Conservation (phyloP, 2,113 vertebrate genomes). For the Thinocorus orbignyianus region DNA sequence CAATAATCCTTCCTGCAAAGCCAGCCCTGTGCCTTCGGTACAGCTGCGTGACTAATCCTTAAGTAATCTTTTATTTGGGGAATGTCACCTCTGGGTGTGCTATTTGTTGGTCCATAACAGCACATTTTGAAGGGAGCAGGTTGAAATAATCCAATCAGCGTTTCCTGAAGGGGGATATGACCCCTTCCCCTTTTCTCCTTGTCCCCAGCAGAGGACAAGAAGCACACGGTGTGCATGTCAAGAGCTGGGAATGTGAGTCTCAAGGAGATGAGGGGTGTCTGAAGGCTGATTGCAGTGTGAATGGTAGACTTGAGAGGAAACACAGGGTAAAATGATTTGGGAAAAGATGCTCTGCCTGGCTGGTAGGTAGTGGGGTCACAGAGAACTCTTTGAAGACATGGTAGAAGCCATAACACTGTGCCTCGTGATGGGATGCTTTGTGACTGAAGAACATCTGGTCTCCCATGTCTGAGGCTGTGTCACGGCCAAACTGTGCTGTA, state of each 20-base stretch:
- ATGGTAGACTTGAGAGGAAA: neutral
- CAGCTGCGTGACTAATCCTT: constrained; percentile 54
- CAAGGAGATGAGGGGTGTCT: neutral
- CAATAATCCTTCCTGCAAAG: constrained; percentile 27
- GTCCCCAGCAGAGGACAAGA: neutral
- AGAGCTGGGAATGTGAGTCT: neutral
- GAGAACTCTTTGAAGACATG: rapidly evolving
- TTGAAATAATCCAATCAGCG: constrained; percentile 13
- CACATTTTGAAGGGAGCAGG: neutral
- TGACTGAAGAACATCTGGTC: neutral
- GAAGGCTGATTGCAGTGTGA: neutral
- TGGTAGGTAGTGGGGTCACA: neutral
- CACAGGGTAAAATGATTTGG: neutral
- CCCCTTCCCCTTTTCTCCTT: neutral
- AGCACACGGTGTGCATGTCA: neutral
- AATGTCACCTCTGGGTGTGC: constrained; percentile 46
- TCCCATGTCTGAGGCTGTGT: neutral
- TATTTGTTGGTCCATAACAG: neutral
- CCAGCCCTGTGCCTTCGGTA: neutral
- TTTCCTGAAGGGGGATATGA: neutral
- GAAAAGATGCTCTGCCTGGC: neutral
- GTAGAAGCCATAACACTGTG: neutral
- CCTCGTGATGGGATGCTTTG: neutral
- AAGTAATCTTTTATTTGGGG: constrained; percentile 55
- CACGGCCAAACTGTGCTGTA: neutral